Conservation (phyloP, 2,888 invertebrate genomes). For the Callinectes sapidus region DNA sequence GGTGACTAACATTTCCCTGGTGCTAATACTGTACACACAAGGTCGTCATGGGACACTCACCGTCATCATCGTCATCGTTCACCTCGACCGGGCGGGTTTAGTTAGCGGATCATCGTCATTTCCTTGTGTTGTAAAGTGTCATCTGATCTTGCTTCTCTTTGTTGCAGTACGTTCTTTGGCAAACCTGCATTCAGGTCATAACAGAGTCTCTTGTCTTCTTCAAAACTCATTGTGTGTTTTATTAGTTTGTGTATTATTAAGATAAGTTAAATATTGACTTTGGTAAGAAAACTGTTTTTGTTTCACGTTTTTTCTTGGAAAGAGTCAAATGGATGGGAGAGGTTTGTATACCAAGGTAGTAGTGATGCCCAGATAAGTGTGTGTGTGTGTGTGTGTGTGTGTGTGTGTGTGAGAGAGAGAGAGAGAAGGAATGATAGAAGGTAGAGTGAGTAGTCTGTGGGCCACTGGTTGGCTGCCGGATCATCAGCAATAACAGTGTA, state of each 20-base stretch:
- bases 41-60: constrained; percentile 49
- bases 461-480: neutral
- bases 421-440: neutral
- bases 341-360: constrained; percentile 2
- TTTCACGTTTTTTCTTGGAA: neutral
- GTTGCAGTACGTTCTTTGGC: constrained; percentile 7
- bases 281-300: constrained; percentile 8
- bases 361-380: neutral
- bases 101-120: constrained; percentile 43
- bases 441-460: neutral
- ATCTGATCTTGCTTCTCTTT: neutral
- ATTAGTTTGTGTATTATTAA: neutral
- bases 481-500: constrained; percentile 26
- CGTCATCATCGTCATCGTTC: constrained; percentile 31
- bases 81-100: constrained; percentile 44
- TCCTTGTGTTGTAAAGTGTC: constrained; percentile 52
- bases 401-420: neutral
- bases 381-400: neutral
- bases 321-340: neutral
- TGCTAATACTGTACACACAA: constrained; percentile 66
- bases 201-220: neutral
- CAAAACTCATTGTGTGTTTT: neutral
- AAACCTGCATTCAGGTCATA: constrained; percentile 17
- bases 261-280: neutral
- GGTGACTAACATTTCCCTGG: constrained; percentile 68